These are phyloP conservation scores for Chrysogorgia sp. DNA, from an alignment of 92 coral and sea anemone genomes.

Conservation along the genomic window DNA sequence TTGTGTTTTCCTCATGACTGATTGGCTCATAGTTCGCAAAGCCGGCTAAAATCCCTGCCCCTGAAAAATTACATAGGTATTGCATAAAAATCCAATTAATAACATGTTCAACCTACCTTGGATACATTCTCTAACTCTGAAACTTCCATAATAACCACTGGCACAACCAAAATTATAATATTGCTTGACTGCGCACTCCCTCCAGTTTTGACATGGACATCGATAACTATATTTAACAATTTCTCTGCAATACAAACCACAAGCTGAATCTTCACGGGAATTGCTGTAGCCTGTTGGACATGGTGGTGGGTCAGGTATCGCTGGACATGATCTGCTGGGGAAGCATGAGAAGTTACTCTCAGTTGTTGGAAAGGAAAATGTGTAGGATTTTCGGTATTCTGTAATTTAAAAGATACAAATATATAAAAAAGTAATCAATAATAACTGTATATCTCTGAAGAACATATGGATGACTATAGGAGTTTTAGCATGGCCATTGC, in stretches of 20 bases:
- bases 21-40: too few relatives aligned
- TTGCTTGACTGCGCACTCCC: conserved; percentile 22
- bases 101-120: too few relatives aligned
- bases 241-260: conserved; percentile 21
- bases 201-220: conserved; percentile 34
- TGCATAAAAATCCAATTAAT: too few relatives aligned
- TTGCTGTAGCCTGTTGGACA: conserved; percentile 40
- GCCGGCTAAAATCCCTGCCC: too few relatives aligned
- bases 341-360: conserved; percentile 6
- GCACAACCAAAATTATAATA: conserved; percentile 1
- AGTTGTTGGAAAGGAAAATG: conserved; percentile 1
- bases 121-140: conserved; percentile 18
- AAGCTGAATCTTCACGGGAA: neutral
- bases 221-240: conserved; percentile 27
- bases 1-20: too few relatives aligned
- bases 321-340: neutral
- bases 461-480: neutral
- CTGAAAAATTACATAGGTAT: too few relatives aligned
- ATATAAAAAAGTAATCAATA: neutral
- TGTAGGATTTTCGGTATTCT: conserved; percentile 9
- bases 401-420: neutral
- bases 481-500: too few relatives aligned
- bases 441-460: too few relatives aligned
- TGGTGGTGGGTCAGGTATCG: neutral
- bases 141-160: neutral